These are phyloP conservation scores for Pelodytes ibericus DNA, from an alignment of 2,797 vertebrate species.

Conservation along the genomic window DNA sequence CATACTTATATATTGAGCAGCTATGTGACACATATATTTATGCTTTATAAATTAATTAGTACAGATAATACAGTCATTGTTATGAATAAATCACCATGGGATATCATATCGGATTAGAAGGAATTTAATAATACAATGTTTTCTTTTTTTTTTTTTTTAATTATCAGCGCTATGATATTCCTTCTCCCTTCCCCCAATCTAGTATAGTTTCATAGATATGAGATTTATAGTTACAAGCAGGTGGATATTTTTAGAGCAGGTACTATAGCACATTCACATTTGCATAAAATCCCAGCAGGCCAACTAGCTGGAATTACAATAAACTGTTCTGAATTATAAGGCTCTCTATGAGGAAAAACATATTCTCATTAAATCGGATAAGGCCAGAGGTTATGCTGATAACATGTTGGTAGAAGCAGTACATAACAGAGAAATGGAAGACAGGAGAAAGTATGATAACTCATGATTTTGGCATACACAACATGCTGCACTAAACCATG, in stretches of 20 bases:
- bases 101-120: no score
- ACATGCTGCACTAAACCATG: neutral
- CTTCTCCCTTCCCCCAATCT: neutral
- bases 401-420: neutral
- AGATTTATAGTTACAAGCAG: neutral
- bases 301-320: neutral
- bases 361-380: constrained; percentile 12
- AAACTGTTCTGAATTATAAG: neutral
- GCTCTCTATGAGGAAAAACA: constrained; percentile 3
- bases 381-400: constrained; percentile 3
- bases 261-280: neutral
- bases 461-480: neutral
- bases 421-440: neutral
- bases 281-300: constrained; percentile 2
- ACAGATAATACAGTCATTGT: no score
- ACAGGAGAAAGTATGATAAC: neutral
- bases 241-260: constrained; percentile 1
- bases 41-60: no score
- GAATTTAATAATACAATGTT: neutral
- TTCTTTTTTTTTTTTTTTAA: neutral
- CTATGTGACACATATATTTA: no score
- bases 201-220: neutral
- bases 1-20: no score
- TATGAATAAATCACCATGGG: no score
- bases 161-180: neutral